A percentile compares a stretch with the other conserved stretches of the same genome.
These are phyloP conservation scores for Theonella swinhoei DNA, from an alignment of 37 sponge, comb jelly and placozoan species.

Conservation along the genomic window DNA sequence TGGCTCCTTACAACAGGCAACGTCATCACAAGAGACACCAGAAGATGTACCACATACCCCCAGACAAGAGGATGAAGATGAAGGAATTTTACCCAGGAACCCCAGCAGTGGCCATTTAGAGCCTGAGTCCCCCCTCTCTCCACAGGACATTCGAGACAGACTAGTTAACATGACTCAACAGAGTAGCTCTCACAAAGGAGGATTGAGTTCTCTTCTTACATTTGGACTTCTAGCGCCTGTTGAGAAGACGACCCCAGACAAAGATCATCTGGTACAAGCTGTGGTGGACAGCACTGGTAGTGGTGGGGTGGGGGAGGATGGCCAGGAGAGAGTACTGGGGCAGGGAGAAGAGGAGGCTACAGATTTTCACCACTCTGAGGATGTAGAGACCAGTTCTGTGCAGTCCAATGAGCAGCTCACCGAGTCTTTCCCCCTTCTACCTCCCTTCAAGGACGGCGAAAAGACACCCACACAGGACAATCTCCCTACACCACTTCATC, in stretches of 20 bases:
- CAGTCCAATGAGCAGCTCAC: slow-evolving; percentile 45
- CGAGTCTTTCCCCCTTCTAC: slow-evolving; percentile 8
- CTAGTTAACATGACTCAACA: neutral
- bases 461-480: neutral
- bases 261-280: neutral
- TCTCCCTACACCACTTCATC: neutral
- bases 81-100: neutral
- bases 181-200: too few relatives aligned
- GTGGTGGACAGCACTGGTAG: too few relatives aligned
- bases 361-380: slow-evolving; percentile 10
- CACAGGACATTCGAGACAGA: neutral
- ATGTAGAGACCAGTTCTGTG: slow-evolving; percentile 38
- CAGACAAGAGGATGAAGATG: neutral
- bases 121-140: neutral
- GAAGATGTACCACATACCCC: too few relatives aligned
- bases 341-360: neutral
- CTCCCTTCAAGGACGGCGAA: neutral
- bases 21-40: too few relatives aligned
- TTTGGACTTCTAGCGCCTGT: too few relatives aligned
- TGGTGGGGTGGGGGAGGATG: neutral
- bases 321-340: neutral
- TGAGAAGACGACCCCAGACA: neutral
- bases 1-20: too few relatives aligned
- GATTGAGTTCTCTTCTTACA: neutral
- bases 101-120: neutral